Evolutionary conservation across 2,113 vertebrate species (phyloP), one percentile per base, ranked within the genome.

Genomic region (Macaca fascicularis): DNA sequence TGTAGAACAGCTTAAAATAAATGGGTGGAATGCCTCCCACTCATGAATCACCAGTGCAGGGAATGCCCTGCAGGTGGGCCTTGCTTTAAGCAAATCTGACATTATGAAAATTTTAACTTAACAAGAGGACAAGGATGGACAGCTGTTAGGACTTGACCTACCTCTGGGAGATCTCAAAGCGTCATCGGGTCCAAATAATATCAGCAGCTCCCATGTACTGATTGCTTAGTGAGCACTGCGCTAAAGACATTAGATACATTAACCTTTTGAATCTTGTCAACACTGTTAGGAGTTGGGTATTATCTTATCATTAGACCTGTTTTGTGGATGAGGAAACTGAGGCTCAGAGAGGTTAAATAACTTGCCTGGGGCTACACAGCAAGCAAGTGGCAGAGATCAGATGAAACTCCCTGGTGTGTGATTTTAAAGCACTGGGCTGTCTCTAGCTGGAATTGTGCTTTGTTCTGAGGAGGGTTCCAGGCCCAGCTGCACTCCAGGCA

Each of bases 1-100:
- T 95, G 88, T 95, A 96, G 94, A 97, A 76, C 69, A 93, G 90
- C 95, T 97, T 97, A 97, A 98, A 98, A 97, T 97, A 97, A 96
- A 97, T 97, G 92, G 81, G 95, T 90, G 87, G 92, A 97, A 97
- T 83, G 52, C 81, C 89, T 92, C 92, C 88, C 84, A 92, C 61
- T 90, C 94, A 57, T 96, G 92, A 98, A 82, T 96, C 92, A 93
- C 87, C 94, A 88, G 84, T 3, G 1, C 48, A 76, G 87, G 90
- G 92, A 95, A 92, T 97, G 64, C 70, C 90, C 83, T 74, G 83
- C 96, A 97, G 90, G 97, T 98, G 88, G 92, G 94, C 87, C 50
- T 95, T 90, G 87, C 87, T 92, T 95, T 93, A 90, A 92, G 95
- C 64, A 96, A 96, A 94, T 52, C 72, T 93, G 95, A 81, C 59